A percentile compares a stretch with the other conserved stretches of the same genome.
phyloP scores from a whole-genome alignment of 2,797 vertebrate species.

The Myoxocephalus aenaeus region DNA sequence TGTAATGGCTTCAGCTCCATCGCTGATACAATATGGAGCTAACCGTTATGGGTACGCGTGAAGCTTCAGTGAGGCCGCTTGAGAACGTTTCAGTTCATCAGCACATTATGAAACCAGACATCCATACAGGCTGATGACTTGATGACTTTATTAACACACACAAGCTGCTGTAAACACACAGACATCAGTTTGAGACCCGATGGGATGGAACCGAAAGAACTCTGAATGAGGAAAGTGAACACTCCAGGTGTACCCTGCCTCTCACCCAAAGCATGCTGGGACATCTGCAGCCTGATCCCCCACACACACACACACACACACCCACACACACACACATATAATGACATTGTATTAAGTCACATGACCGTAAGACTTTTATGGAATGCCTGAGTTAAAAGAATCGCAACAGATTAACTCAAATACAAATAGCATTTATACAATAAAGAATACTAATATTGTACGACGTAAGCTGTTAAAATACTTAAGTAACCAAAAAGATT shows the following conservation, averaged over 20 bases:
- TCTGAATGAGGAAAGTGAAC: too few species aligned
- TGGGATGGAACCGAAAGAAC: too few species aligned
- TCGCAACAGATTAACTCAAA: constrained; percentile 40
- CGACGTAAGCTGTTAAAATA: constrained; percentile 11
- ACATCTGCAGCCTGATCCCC: too few species aligned
- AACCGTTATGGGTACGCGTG: too few species aligned
- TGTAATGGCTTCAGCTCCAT: not conserved
- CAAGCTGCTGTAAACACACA: not conserved
- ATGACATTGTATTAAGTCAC: constrained; percentile 32
- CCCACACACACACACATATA: not conserved
- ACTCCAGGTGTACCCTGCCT: too few species aligned
- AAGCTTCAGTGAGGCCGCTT: too few species aligned
- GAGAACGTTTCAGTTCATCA: too few species aligned
- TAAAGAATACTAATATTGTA: not conserved
- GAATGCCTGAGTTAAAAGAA: constrained; percentile 44
- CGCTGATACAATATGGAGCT: too few species aligned
- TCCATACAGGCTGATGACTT: not conserved
- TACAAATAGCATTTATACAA: constrained; percentile 70
- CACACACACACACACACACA: not conserved
- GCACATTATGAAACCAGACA: not conserved
- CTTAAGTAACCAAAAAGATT: not conserved
- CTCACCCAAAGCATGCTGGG: too few species aligned
- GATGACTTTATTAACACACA: not conserved
- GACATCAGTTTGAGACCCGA: too few species aligned
- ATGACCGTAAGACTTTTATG: constrained; percentile 22